Evolutionary conservation across 2,888 invertebrate species (phyloP).

Genomic region (Drosophila infuscata): DNA sequence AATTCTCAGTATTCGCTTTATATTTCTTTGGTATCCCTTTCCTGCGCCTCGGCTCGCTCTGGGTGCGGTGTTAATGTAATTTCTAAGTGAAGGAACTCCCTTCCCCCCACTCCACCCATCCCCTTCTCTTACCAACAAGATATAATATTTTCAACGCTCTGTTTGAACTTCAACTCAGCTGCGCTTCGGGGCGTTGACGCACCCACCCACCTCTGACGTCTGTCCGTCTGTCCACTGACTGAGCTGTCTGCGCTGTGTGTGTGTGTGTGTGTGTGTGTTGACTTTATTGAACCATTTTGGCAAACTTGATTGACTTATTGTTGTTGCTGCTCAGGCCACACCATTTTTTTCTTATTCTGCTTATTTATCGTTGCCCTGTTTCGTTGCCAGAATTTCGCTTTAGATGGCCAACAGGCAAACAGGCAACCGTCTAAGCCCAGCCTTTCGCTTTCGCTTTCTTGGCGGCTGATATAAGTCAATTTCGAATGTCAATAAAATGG

Average conservation of each 20-base stretch:
- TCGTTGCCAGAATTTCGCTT: constrained; percentile 13
- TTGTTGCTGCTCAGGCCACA: constrained; percentile 35
- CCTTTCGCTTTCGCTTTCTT: constrained; percentile 36
- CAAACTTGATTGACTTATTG: constrained; percentile 75
- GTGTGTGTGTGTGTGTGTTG: constrained; percentile 48
- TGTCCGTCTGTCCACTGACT: constrained; percentile 11
- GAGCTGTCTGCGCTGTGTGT: not conserved
- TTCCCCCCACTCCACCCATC: too few species aligned
- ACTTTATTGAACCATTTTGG: constrained; percentile 77
- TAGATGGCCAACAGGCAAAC: constrained; percentile 32
- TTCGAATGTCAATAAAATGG: constrained; percentile 77
- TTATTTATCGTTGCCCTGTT: constrained; percentile 46
- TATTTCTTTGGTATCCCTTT: constrained; percentile 1
- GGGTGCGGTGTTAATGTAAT: constrained; percentile 75
- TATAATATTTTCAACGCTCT: constrained; percentile 61
- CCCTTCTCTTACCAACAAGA: too few species aligned
- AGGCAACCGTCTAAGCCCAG: constrained; percentile 65
- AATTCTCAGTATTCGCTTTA: not conserved
- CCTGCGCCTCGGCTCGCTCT: constrained; percentile 40
- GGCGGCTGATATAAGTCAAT: constrained; percentile 69
- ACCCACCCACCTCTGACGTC: constrained; percentile 9
- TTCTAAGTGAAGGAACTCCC: constrained; percentile 23
- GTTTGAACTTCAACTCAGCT: constrained; percentile 69
- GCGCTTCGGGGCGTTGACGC: constrained; percentile 38
- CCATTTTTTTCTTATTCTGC: constrained; percentile 11